Evolutionary conservation across 2,797 vertebrate genomes (phyloP), one percentile per base, ranked within the genome.

Genomic region (Podarcis lilfordi): DNA sequence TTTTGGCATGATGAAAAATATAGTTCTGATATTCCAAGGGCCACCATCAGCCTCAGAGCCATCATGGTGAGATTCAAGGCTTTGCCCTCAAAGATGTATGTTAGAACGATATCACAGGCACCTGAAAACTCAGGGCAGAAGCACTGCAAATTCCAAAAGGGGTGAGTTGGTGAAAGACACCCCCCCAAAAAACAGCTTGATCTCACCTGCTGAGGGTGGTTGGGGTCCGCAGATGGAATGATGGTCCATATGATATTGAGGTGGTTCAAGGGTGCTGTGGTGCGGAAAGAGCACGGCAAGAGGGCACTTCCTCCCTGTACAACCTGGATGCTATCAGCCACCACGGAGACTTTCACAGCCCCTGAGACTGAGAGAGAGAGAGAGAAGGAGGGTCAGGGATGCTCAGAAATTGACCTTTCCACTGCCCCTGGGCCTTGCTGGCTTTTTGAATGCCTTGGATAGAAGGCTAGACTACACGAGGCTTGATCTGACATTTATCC

Each of bases 191-290:
- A 32, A 32, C 50, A 55, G 50, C 50, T 55, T 55, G 50, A 55
- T 55, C 90, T 5, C 64, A 97, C 97, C 97, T 98, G 98, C 72
- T 93, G 94, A 0, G 98, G 98, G 9, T 74, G 92, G n/a, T 94
- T 91, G 3, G 97, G 97, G 55, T 96, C 96, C 55, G 95, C 96
- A 82, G 95, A 87, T 0, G 97, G 97, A 23, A 96, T 95, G 88
- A 97, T 86, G 0, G 97, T 98, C 98, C 98, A 98, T 95, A 98
- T 98, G 64, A 98, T 94, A 90, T 97, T 98, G 91, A 98, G 97
- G 72, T 96, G 97, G 89, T 94, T 96, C 76, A 97, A 93, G 0
- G 96, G 96, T 32, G 94, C 96, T 64, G 95, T 96, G 89, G 97
- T 97, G 93, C 96, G 95, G 93, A 98, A 98, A 75, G 97, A 97